Evolutionary conservation across 1,140 invertebrate genomes (phyloP).

Genomic region (Drosophila erecta): DNA sequence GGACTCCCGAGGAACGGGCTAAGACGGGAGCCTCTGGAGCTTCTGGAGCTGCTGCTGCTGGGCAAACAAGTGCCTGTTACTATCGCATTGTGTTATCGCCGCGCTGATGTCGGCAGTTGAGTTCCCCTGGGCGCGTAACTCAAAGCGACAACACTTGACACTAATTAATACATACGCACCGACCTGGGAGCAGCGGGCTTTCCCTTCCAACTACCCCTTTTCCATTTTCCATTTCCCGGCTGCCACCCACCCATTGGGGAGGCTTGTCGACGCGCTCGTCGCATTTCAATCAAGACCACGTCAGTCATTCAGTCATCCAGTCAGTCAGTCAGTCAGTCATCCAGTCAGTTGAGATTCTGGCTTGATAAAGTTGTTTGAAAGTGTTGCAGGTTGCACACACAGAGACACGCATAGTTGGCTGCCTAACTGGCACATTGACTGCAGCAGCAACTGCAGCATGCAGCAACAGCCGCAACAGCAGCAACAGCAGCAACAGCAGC

Average conservation of each 20-base stretch:
- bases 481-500: conserved; percentile 7
- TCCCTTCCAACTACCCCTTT: conserved; percentile 2
- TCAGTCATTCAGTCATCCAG: conserved; percentile 57
- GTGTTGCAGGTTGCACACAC: conserved; percentile 67
- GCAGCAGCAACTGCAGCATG: conserved; percentile 9
- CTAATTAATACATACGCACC: conserved; percentile 82
- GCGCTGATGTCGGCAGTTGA: conserved; percentile 47
- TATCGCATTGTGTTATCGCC: conserved; percentile 76
- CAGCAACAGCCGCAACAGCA: conserved; percentile 6
- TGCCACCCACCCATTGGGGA: conserved; percentile 73
- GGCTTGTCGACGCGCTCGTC: conserved; percentile 70
- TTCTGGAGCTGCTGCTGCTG: conserved; percentile 13
- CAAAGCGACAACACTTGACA: conserved; percentile 83
- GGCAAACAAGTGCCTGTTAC: conserved; percentile 67
- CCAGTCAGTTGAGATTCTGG: conserved; percentile 60
- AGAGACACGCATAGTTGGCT: conserved; percentile 63
- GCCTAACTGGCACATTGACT: conserved; percentile 73
- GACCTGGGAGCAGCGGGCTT: conserved; percentile 25
- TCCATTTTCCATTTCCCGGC: conserved; percentile 16
- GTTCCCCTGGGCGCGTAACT: conserved; percentile 74
- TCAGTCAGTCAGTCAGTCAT: conserved; percentile 41
- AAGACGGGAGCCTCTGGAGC: background rate
- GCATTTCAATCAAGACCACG: conserved; percentile 80
- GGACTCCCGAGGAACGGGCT: background rate
- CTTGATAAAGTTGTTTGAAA: conserved; percentile 81